Percentiles rank a stretch among this genome's conserved stretches.
Conservation (phyloP, 2,113 vertebrate genomes). For the Bubo blakistoni region DNA sequence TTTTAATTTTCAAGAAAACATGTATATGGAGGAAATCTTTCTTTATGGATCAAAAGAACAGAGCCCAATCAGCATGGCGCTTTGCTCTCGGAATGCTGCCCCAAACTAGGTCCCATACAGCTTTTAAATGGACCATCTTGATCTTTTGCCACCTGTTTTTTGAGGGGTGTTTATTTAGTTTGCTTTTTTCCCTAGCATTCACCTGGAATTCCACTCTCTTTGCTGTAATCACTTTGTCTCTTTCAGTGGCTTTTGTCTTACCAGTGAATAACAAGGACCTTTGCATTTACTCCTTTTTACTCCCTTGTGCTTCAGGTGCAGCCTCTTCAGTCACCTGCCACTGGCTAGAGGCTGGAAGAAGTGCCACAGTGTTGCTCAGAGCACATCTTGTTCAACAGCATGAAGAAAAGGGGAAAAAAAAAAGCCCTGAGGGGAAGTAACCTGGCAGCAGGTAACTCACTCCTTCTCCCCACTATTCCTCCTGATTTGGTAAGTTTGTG, state of each 20-base stretch:
- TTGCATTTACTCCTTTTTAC: neutral
- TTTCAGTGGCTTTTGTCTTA: neutral
- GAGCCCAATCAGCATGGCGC: neutral
- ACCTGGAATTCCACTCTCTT: neutral
- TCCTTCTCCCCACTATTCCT: neutral
- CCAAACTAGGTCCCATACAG: neutral
- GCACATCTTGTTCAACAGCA: neutral
- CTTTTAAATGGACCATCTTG: neutral
- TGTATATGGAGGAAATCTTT: neutral
- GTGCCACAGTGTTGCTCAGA: neutral
- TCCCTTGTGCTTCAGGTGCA: neutral
- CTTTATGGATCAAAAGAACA: neutral
- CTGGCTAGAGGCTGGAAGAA: neutral
- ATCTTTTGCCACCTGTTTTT: neutral
- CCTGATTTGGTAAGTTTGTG: neutral
- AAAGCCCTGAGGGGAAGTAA: neutral
- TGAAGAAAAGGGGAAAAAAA: neutral
- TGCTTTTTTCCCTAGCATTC: neutral
- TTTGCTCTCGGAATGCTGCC: neutral
- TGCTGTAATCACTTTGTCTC: neutral
- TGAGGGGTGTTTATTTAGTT: fast-evolving
- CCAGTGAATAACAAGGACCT: neutral
- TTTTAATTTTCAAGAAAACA: neutral
- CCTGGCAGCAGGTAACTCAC: neutral
- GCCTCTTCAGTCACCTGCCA: neutral